phyloP scores from a whole-genome alignment of 2,797 vertebrate genomes.

The Neosilurus hyrtlii region DNA sequence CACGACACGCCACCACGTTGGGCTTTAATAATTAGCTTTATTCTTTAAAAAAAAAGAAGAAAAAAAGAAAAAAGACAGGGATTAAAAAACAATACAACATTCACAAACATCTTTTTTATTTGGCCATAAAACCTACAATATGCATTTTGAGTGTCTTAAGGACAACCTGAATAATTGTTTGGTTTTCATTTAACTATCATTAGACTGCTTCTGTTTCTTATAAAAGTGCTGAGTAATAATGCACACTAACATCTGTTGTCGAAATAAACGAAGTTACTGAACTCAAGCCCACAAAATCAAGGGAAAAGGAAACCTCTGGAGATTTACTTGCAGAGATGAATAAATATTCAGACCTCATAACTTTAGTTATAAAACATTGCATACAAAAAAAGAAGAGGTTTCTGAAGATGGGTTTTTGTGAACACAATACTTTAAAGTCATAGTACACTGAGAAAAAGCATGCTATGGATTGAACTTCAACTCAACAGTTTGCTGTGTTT shows the following conservation, averaged over 20 bases:
- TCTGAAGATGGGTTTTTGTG: background rate
- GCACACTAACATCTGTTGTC: background rate
- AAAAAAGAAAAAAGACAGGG: background rate
- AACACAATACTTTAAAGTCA: background rate
- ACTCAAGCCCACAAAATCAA: background rate
- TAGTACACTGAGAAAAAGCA: slow-evolving; percentile 1
- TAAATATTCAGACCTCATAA: background rate
- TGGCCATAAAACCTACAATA: background rate
- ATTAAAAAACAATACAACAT: background rate
- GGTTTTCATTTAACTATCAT: background rate
- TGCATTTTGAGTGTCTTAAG: background rate
- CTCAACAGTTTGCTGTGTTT: slow-evolving; percentile 21
- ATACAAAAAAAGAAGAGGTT: background rate
- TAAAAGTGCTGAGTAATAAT: slow-evolving; percentile 1
- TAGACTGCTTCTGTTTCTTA: background rate
- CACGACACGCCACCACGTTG: no score
- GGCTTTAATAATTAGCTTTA: background rate
- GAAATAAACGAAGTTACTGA: background rate
- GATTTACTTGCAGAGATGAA: background rate
- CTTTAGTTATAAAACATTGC: background rate
- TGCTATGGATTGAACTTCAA: slow-evolving; percentile 19
- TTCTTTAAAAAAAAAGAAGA: background rate
- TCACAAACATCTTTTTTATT: background rate
- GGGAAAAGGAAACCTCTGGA: background rate
- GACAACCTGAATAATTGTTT: background rate